A percentile compares a stretch with the other conserved stretches of the same genome.
phyloP scores from a whole-genome alignment of 2,888 invertebrate species.

The Orthonevra nobilis region DNA sequence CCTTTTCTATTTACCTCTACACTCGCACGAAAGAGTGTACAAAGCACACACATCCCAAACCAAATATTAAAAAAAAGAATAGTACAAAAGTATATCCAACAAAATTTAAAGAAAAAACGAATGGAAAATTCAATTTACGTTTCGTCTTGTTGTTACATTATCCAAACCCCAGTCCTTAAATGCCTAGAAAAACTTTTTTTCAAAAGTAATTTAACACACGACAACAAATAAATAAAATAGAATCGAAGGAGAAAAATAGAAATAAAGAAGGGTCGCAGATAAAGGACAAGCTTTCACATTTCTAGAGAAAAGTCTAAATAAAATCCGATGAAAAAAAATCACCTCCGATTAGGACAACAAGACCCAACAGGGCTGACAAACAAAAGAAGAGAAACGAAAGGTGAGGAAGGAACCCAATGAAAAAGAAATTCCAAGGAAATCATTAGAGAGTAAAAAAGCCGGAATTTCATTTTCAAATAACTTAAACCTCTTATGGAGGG shows the following conservation, averaged over 20 bases:
- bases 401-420: constrained; percentile 10
- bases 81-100: background rate
- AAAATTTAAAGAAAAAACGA: constrained; percentile 36
- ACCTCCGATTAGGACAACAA: constrained; percentile 67
- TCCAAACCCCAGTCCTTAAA: constrained; percentile 12
- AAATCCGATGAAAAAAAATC: constrained; percentile 30
- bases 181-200: constrained; percentile 55
- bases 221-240: constrained; percentile 52
- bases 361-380: constrained; percentile 49
- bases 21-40: no score
- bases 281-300: constrained; percentile 48
- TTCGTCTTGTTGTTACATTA: constrained; percentile 48
- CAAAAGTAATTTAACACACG: constrained; percentile 61
- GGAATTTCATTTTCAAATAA: constrained; percentile 70
- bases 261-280: no score
- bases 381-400: constrained; percentile 17
- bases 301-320: no score
- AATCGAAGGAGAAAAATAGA: no score
- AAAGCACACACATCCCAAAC: no score
- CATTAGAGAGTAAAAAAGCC: constrained; percentile 65
- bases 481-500: constrained; percentile 67
- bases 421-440: constrained; percentile 63
- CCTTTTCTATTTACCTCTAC: no score
- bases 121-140: constrained; percentile 65
- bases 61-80: no score